Conservation (phyloP, 2,113 vertebrate genomes). For the Festucalex cinctus region DNA sequence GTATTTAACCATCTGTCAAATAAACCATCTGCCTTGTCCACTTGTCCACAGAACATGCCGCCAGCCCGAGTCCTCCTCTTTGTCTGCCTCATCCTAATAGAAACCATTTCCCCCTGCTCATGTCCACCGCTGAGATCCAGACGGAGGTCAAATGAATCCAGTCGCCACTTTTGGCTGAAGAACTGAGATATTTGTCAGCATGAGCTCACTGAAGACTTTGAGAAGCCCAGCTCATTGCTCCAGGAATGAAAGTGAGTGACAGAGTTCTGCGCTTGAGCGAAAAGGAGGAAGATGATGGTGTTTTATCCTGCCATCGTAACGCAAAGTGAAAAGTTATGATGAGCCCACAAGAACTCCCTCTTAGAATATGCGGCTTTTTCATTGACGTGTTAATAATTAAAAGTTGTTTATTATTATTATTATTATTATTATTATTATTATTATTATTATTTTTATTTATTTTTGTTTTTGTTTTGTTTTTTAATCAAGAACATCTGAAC, state of each 20-base stretch:
- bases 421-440: no score
- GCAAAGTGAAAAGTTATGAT: neutral
- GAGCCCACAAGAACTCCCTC: neutral
- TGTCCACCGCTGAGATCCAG: constrained; percentile 35
- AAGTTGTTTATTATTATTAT: no score
- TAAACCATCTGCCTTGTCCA: neutral
- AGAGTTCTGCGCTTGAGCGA: constrained; percentile 14
- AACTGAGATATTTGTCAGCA: constrained; percentile 31
- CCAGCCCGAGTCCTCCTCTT: constrained; percentile 33
- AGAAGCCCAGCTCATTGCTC: constrained; percentile 21
- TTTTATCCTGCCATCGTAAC: neutral
- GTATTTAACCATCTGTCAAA: neutral
- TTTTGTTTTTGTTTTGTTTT: no score
- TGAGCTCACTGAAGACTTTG: constrained; percentile 35
- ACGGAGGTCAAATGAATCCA: constrained; percentile 32
- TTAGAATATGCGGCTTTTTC: no score
- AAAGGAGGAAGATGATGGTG: neutral
- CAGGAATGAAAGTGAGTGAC: constrained; percentile 20
- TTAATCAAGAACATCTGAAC: constrained; percentile 57
- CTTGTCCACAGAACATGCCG: constrained; percentile 23
- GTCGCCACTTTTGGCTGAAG: constrained; percentile 11
- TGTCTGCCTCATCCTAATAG: constrained; percentile 42
- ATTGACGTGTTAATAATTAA: no score
- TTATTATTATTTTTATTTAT: no score
- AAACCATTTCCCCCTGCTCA: constrained; percentile 29